Evolutionary conservation across 1,140 invertebrate genomes (phyloP).

Genomic region (Lepidurus couesii): DNA sequence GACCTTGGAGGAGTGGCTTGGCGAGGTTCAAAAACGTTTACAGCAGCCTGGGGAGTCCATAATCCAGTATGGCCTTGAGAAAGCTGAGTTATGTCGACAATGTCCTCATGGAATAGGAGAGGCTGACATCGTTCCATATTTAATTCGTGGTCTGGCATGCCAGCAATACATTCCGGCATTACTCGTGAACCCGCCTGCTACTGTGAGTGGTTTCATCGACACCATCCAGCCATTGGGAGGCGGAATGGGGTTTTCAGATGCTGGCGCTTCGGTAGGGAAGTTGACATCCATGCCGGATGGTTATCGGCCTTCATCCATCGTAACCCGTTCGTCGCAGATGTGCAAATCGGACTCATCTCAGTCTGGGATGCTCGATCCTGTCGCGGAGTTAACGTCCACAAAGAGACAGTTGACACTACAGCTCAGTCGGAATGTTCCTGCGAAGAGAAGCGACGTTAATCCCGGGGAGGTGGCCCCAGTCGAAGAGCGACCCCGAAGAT

Average conservation of each 20-base stretch:
- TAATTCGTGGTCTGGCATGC: slow-evolving; percentile 22
- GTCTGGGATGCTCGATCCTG: not conserved
- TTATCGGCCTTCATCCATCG: not conserved
- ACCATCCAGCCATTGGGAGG: not conserved
- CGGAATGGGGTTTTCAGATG: not conserved
- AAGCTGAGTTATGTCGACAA: not conserved
- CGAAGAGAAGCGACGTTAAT: not conserved
- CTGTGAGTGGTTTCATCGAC: not conserved
- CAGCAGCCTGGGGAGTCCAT: slow-evolving; percentile 1
- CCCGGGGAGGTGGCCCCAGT: not conserved
- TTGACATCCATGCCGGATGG: not conserved
- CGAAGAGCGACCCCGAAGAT: not conserved
- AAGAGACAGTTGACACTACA: not conserved
- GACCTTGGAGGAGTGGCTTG: slow-evolving; percentile 22
- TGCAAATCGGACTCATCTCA: not conserved
- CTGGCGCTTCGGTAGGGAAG: too few species aligned
- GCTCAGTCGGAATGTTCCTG: not conserved
- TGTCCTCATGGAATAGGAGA: not conserved
- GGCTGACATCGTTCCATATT: too few species aligned
- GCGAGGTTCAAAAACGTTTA: not conserved
- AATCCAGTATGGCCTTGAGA: slow-evolving; percentile 11
- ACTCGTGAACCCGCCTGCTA: slow-evolving; percentile 11
- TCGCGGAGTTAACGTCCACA: not conserved
- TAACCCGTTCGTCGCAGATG: not conserved
- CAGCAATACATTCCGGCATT: slow-evolving; percentile 14